These are phyloP conservation scores for Gavialis gangeticus DNA, from an alignment of 2,113 vertebrate genomes.

Conservation along the genomic window DNA sequence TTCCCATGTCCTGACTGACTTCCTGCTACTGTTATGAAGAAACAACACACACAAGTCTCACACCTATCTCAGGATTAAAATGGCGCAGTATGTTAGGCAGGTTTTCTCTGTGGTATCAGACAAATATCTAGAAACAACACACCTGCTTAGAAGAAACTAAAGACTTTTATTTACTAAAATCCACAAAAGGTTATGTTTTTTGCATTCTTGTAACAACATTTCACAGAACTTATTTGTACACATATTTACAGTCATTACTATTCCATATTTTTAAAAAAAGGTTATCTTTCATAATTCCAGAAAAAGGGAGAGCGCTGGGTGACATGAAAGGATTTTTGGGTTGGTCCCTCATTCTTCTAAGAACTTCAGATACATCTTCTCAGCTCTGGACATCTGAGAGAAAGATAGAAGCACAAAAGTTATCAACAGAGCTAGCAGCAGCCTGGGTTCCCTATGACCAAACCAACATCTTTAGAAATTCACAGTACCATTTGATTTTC, in stretches of 20 bases:
- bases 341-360: conserved; percentile 53
- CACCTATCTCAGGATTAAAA: too few species aligned
- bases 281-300: conserved; percentile 24
- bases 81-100: too few species aligned
- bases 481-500: conserved; percentile 45
- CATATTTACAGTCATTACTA: conserved; percentile 68
- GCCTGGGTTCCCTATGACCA: not conserved
- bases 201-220: conserved; percentile 37
- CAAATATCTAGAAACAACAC: conserved; percentile 23
- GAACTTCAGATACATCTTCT: conserved; percentile 1
- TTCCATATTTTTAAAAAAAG: not conserved
- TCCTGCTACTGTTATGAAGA: not conserved
- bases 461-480: not conserved
- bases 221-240: conserved; percentile 64
- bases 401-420: not conserved
- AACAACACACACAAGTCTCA: not conserved
- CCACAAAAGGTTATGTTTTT: not conserved
- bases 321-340: not conserved
- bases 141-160: conserved; percentile 50
- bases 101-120: not conserved
- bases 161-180: conserved; percentile 62
- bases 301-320: not conserved
- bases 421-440: not conserved
- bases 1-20: not conserved
- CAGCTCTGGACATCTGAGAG: conserved; percentile 39